Evolutionary conservation across 2,888 invertebrate genomes (phyloP).

Genomic region (Cephus rjabovi): DNA sequence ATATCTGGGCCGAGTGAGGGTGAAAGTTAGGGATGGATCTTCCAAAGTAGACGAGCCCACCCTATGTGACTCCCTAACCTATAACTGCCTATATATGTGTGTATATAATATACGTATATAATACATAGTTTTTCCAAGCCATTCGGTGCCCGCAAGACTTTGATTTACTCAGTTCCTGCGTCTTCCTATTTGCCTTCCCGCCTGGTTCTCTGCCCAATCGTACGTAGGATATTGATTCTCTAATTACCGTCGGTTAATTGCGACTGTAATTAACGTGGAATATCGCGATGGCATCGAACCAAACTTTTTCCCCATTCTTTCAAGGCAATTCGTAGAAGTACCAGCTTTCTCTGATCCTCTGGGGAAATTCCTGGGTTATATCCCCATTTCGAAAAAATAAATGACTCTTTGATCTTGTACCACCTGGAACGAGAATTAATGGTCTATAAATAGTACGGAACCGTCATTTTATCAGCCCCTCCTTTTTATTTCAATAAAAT

Average conservation of each 20-base stretch:
- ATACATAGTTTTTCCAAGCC: not conserved
- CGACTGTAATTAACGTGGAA: not conserved
- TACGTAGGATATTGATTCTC: not conserved
- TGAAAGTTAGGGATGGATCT: constrained; percentile 46
- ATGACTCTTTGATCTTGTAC: not conserved
- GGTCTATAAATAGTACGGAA: too few relatives aligned
- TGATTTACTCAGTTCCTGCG: not conserved
- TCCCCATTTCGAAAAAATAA: not conserved
- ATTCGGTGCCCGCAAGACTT: not conserved
- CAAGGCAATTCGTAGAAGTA: not conserved
- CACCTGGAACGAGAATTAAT: too few relatives aligned
- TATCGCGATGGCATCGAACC: not conserved
- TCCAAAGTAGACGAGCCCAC: not conserved
- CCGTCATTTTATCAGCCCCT: too few relatives aligned
- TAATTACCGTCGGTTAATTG: not conserved
- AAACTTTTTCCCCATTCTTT: not conserved
- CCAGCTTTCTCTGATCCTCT: not conserved
- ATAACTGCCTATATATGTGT: not conserved
- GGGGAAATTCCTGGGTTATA: not conserved
- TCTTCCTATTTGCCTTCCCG: not conserved
- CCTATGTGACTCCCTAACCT: not conserved
- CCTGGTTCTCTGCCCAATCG: not conserved
- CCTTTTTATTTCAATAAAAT: too few relatives aligned
- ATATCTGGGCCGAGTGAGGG: constrained; percentile 49
- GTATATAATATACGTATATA: not conserved